Percentiles rank a stretch among this genome's conserved stretches.
phyloP scores from a whole-genome alignment of 1,140 invertebrate genomes.

The Battus philenor region DNA sequence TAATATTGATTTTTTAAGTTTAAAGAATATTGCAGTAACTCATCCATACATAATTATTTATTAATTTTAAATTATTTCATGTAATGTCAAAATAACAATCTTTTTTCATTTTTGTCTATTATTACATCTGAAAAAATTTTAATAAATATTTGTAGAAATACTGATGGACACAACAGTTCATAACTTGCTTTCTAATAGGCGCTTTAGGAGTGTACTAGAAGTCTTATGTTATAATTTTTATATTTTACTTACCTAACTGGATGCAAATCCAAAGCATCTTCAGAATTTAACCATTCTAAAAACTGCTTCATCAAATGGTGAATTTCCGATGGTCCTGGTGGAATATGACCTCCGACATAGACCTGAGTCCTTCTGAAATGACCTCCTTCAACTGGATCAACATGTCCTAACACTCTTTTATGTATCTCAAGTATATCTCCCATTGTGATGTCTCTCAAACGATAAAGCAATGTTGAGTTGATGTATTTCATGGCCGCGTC shows the following conservation, averaged over 20 bases:
- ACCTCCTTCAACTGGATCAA: constrained; percentile 92
- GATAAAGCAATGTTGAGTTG: constrained; percentile 91
- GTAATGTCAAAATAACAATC: no score
- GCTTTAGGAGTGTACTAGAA: no score
- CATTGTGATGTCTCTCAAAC: constrained; percentile 83
- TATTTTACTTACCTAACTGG: constrained; percentile 88
- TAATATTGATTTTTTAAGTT: no score
- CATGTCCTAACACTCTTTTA: constrained; percentile 93
- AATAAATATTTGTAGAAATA: no score
- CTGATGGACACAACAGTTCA: no score
- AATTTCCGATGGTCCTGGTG: constrained; percentile 89
- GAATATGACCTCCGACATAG: constrained; percentile 94
- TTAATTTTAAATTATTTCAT: no score
- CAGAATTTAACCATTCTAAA: constrained; percentile 93
- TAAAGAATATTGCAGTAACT: no score
- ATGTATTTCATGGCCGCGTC: constrained; percentile 97
- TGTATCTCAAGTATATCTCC: constrained; percentile 96
- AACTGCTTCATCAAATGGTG: constrained; percentile 91
- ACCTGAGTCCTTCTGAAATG: constrained; percentile 90
- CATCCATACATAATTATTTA: no score
- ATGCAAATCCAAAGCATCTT: constrained; percentile 88
- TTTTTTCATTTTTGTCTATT: no score
- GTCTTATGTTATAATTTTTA: no score
- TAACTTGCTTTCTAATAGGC: no score
- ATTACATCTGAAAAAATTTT: no score